Conservation (phyloP, 2,888 invertebrate species). For the Melieria omissa region DNA sequence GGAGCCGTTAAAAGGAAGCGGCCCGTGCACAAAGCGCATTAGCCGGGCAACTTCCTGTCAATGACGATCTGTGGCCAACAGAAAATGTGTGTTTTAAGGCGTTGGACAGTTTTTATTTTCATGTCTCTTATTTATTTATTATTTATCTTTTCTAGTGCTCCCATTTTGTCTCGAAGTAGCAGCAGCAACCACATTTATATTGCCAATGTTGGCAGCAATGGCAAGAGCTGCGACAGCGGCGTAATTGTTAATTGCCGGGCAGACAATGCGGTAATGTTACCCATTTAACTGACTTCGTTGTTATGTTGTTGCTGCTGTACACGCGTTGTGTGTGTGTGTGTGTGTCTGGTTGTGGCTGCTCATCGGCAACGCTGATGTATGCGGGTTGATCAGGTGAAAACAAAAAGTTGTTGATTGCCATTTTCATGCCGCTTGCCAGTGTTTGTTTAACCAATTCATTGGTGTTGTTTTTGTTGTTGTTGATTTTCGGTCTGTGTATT, state of each 20-base stretch:
- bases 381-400: conserved; percentile 64
- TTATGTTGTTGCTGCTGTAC: not conserved
- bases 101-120: not conserved
- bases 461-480: no score
- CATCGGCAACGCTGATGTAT: conserved; percentile 52
- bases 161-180: no score
- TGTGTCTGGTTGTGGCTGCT: conserved; percentile 39
- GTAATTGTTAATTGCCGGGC: conserved; percentile 40
- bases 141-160: not conserved
- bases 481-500: no score
- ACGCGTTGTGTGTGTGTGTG: no score
- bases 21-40: no score
- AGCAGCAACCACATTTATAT: not conserved
- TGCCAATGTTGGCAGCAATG: not conserved
- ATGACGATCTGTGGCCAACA: not conserved
- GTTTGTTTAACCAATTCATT: no score
- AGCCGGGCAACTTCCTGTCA: not conserved
- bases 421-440: not conserved
- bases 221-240: not conserved
- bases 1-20: no score
- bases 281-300: conserved; percentile 32
- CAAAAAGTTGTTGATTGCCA: not conserved
- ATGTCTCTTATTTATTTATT: not conserved
- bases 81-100: not conserved
- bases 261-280: conserved; percentile 45